Percentiles rank a stretch among this genome's conserved stretches.
phyloP scores from a whole-genome alignment of 1,140 invertebrate genomes.

The Drosophila tsacasi region DNA sequence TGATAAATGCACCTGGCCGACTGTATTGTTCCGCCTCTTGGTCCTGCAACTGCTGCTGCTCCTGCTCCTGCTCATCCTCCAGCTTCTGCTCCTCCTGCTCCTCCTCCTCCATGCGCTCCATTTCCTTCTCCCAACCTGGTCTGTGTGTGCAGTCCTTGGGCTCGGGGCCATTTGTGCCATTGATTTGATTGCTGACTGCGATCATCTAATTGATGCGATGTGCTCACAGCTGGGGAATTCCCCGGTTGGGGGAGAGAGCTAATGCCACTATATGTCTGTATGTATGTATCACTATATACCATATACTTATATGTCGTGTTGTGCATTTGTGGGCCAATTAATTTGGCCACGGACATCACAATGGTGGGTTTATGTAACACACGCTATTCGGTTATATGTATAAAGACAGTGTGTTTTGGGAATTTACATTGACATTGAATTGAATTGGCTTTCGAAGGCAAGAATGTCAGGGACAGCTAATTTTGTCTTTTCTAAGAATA shows the following conservation, averaged over 20 bases:
- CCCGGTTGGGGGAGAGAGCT: background rate
- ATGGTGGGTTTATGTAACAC: background rate
- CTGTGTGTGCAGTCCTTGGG: constrained; percentile 14
- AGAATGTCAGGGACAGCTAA: background rate
- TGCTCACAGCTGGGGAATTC: constrained; percentile 22
- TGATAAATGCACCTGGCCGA: constrained; percentile 74
- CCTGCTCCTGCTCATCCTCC: background rate
- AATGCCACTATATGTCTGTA: background rate
- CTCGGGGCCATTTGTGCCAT: constrained; percentile 49
- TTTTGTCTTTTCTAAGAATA: too few relatives aligned
- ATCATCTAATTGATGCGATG: constrained; percentile 48
- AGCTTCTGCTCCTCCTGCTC: background rate
- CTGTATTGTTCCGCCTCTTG: constrained; percentile 27
- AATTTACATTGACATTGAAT: background rate
- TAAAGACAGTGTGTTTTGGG: background rate
- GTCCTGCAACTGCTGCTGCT: background rate
- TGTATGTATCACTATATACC: background rate
- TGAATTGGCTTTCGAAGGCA: background rate
- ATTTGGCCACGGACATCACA: constrained; percentile 10
- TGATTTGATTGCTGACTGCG: constrained; percentile 57
- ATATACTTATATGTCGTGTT: background rate
- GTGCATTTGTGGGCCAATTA: constrained; percentile 22
- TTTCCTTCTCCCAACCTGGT: background rate
- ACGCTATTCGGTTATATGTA: background rate
- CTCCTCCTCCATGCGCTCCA: background rate